These are phyloP conservation scores for Ahaetulla prasina DNA, from an alignment of 2,113 vertebrate genomes.

Conservation along the genomic window DNA sequence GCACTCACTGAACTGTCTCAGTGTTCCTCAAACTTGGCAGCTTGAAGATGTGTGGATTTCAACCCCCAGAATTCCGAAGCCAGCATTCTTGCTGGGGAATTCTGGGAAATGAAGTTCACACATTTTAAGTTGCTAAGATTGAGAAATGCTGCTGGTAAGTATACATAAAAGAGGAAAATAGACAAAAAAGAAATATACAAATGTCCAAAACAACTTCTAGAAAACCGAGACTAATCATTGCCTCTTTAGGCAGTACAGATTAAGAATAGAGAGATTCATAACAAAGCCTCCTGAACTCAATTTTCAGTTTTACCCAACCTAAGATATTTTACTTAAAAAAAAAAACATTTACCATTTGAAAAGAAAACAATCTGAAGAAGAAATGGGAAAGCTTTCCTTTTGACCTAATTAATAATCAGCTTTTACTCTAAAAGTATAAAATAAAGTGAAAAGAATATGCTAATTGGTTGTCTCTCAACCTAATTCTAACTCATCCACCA, in stretches of 20 bases:
- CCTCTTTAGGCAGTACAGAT: not conserved
- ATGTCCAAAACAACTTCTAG: not conserved
- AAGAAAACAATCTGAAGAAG: not conserved
- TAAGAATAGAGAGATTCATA: not conserved
- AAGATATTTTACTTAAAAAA: not conserved
- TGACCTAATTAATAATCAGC: not conserved
- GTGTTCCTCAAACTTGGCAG: not conserved
- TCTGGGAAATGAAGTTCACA: not conserved
- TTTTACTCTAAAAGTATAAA: not conserved
- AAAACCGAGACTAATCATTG: not conserved
- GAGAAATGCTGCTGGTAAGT: not conserved
- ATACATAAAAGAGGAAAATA: not conserved
- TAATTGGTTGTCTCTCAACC: not conserved
- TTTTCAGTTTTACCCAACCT: not conserved
- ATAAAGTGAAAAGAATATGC: not conserved
- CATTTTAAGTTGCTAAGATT: not conserved
- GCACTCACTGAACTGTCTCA: not conserved
- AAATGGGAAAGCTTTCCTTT: not conserved
- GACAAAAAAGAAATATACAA: not conserved
- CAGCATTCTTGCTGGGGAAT: not conserved
- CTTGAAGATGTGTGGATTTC: not conserved
- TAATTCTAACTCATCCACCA: not conserved
- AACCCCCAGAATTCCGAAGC: not conserved
- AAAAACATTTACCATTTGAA: not conserved
- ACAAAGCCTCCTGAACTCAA: not conserved